Base-by-base conservation (phyloP, 1,140 invertebrate genomes). In the Cydia strobilella region DNA sequence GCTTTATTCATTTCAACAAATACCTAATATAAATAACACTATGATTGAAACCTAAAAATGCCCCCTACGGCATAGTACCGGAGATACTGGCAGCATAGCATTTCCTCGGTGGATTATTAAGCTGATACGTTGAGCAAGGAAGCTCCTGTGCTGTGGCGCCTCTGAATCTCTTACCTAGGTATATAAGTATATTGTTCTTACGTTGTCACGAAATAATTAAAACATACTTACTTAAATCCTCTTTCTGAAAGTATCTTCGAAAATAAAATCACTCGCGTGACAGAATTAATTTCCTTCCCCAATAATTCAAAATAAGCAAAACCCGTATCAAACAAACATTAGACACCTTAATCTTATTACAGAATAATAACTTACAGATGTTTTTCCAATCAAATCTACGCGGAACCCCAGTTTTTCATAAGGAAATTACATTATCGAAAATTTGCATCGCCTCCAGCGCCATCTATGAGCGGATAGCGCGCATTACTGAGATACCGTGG, bases 311-410 rank as follows among this genome's bases (percentile, higher is more conserved):
- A 80, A 84, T 82, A 82, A 79, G 77, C 73, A 74, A 75, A 77
- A 74, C 79, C 75, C 75, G 76, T 78, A 90, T 89, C 84, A 90
- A 89, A 90, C 71, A 82, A 73, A 87, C 87, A 88, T 90, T 90
- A 90, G 80, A 77, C 83, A 88, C 88, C 90, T 85, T 91, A 90
- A 91, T 91, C 90, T 90, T 87, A 88, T 92, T 89, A 90, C 82
- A 83, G 86, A 87, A 88, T 90, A 91, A 90, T 86, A 90, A 87
- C 89, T 92, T 90, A 88, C 84, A 88, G 82, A 89, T 88, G 86
- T 90, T 92, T 90, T 90, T 77, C 80, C 85, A 91, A 92, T 91
- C 90, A 89, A 82, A 90, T 87, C 85, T 81, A 66, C 74, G 75
- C 62, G 66, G 66, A 76, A 71, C 71, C 89, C 86, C 86, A 89